Percentiles rank a stretch among this genome's conserved stretches.
Conservation (phyloP, 1,140 invertebrate species). For the Periplaneta americana region DNA sequence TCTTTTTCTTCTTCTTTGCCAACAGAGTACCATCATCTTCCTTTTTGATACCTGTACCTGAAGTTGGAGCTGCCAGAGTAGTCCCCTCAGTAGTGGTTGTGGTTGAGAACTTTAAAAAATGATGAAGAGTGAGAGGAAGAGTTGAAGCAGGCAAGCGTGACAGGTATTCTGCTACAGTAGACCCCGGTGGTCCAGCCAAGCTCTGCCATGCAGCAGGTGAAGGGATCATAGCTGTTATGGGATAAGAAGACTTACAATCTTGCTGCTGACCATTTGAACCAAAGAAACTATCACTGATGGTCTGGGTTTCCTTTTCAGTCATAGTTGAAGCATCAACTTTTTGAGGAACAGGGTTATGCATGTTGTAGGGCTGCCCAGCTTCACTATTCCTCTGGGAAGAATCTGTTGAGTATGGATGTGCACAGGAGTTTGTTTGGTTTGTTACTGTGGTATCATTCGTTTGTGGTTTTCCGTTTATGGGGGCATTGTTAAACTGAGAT, state of each 20-base stretch:
- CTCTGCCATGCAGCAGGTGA: constrained; percentile 3
- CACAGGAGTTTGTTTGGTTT: neutral
- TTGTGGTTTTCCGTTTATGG: neutral
- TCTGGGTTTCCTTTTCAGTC: constrained; percentile 13
- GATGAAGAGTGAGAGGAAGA: constrained; percentile 38
- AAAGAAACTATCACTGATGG: neutral
- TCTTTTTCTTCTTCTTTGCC: constrained; percentile 39
- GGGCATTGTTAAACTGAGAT: neutral
- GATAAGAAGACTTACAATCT: neutral
- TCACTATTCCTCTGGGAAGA: neutral
- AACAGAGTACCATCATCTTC: constrained; percentile 29
- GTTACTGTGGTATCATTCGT: neutral
- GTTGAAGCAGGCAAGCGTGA: constrained; percentile 39
- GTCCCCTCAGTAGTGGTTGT: constrained; percentile 27
- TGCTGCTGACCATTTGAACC: neutral
- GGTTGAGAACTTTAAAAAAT: constrained; percentile 37
- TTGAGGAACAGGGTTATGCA: neutral
- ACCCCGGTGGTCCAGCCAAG: constrained; percentile 10
- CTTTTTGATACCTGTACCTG: constrained; percentile 28
- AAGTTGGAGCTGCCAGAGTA: neutral
- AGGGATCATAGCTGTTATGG: constrained; percentile 1
- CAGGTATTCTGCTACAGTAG: constrained; percentile 37
- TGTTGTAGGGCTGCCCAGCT: neutral
- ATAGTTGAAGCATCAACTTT: constrained; percentile 13
- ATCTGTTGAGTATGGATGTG: neutral